These are phyloP conservation scores for Cyprinodon tularosa DNA, from an alignment of 2,113 vertebrate species.

Conservation along the genomic window DNA sequence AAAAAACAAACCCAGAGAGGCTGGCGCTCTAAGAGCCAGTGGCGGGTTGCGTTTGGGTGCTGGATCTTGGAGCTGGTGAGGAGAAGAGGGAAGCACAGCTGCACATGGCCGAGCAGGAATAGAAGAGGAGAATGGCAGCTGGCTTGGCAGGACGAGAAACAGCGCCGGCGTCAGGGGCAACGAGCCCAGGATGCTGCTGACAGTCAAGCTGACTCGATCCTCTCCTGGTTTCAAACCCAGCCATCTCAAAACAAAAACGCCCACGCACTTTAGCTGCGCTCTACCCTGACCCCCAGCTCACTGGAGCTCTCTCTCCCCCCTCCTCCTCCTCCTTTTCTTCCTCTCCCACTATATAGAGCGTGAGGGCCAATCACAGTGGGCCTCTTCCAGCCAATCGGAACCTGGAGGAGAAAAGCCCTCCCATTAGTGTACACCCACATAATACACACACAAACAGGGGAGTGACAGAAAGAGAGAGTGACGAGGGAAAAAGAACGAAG, in stretches of 20 bases:
- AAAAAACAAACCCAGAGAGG: conserved; percentile 27
- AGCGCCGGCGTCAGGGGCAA: conserved; percentile 54
- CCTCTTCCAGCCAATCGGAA: conserved; percentile 75
- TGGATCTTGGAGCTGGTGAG: conserved; percentile 49
- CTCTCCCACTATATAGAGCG: conserved; percentile 70
- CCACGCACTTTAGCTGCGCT: conserved; percentile 81
- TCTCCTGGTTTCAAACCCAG: conserved; percentile 78
- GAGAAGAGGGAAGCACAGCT: conserved; percentile 58
- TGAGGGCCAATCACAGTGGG: conserved; percentile 64
- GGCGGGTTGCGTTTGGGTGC: conserved; percentile 65
- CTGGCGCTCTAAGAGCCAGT: conserved; percentile 59
- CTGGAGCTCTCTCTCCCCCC: conserved; percentile 49
- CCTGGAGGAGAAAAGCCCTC: conserved; percentile 65
- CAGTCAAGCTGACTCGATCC: conserved; percentile 66
- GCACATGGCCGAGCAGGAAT: conserved; percentile 48
- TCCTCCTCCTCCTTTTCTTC: conserved; percentile 38
- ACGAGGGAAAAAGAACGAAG: conserved; percentile 59
- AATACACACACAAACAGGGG: conserved; percentile 68
- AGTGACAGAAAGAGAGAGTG: conserved; percentile 54
- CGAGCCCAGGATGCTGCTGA: conserved; percentile 67
- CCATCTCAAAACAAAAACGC: conserved; percentile 86
- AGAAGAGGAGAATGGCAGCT: conserved; percentile 53
- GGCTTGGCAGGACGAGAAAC: conserved; percentile 41
- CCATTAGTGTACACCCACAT: conserved; percentile 77
- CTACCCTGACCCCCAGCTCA: conserved; percentile 79